Conservation (phyloP, 2,888 invertebrate species). For the Herminia tarsipennalis region DNA sequence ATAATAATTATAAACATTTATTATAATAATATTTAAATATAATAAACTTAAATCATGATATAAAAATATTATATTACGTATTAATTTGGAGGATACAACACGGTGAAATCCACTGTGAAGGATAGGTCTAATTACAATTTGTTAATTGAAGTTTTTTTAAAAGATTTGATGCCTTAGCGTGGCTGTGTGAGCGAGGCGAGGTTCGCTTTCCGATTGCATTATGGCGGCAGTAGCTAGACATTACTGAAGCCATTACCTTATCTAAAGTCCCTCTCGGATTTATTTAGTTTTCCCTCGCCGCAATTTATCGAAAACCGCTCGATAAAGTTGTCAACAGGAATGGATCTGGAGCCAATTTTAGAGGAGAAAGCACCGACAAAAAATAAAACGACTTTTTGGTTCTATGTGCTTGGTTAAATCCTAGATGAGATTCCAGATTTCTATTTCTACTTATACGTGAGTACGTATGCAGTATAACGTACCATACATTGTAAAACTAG, state of each 20-base stretch:
- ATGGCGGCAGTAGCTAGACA: constrained; percentile 80
- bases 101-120: too few relatives aligned
- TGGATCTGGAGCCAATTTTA: constrained; percentile 83
- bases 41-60: too few relatives aligned
- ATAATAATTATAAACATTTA: too few relatives aligned
- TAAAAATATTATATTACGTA: too few relatives aligned
- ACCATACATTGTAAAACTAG: constrained; percentile 14
- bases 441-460: constrained; percentile 19
- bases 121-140: too few relatives aligned
- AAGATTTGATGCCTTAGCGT: constrained; percentile 36
- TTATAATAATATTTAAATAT: too few relatives aligned
- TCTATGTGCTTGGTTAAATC: constrained; percentile 55
- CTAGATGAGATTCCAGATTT: constrained; percentile 47
- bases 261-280: constrained; percentile 85
- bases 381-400: constrained; percentile 70
- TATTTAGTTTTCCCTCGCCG: constrained; percentile 85
- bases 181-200: constrained; percentile 61
- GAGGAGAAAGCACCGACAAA: constrained; percentile 70
- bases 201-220: constrained; percentile 81
- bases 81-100: too few relatives aligned
- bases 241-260: constrained; percentile 85
- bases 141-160: too few relatives aligned
- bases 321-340: constrained; percentile 85
- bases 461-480: constrained; percentile 21
- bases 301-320: constrained; percentile 85